Percentiles rank a stretch among this genome's conserved stretches.
Conservation (phyloP, 2,113 vertebrate species). For the Cercocebus atys region DNA sequence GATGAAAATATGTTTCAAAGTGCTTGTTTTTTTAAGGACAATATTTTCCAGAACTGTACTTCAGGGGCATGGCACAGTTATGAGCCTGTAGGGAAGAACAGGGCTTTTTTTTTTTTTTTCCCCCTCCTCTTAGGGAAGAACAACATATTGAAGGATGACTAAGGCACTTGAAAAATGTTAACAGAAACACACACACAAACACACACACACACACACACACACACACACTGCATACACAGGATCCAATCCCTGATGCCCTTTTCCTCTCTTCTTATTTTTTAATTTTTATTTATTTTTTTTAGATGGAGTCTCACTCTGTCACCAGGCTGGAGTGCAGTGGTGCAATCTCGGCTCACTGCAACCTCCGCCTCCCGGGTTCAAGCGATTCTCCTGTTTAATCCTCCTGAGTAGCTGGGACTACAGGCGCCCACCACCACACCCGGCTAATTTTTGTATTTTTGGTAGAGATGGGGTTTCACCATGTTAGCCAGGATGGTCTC, state of each 20-base stretch:
- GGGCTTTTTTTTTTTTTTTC: not conserved
- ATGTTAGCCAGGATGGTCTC: too few species aligned
- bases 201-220: not conserved
- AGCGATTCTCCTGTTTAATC: too few species aligned
- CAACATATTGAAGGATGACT: not conserved
- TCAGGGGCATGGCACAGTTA: too few species aligned
- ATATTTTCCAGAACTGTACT: not conserved
- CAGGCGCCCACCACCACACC: too few species aligned
- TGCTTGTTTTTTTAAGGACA: not conserved
- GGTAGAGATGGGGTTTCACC: too few species aligned
- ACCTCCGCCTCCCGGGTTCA: too few species aligned
- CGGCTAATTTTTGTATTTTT: too few species aligned
- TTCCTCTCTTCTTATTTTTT: not conserved
- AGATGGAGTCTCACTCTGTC: too few species aligned
- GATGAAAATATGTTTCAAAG: not conserved
- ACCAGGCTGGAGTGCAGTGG: too few species aligned
- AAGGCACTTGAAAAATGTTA: not conserved
- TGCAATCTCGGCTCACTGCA: too few species aligned
- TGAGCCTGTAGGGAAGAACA: not conserved
- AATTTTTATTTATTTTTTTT: not conserved
- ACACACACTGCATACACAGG: fast-evolving
- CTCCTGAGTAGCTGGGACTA: too few species aligned
- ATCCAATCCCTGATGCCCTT: not conserved
- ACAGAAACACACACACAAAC: not conserved
- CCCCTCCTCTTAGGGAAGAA: not conserved